A percentile compares a stretch with the other conserved stretches of the same genome.
Conservation (phyloP, 53 echinoderm and acorn worm species). For the Astropecten irregularis region DNA sequence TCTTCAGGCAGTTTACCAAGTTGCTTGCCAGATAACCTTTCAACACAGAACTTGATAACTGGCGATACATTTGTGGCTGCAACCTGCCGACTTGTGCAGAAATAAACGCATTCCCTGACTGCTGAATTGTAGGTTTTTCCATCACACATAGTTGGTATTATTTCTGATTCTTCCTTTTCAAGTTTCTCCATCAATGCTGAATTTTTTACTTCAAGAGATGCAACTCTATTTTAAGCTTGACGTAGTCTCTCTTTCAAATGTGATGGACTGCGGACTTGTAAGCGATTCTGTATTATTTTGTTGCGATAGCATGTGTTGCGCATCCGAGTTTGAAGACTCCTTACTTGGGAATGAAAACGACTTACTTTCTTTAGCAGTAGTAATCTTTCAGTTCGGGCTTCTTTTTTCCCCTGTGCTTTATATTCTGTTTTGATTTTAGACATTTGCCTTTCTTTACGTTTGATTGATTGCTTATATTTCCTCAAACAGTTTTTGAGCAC, state of each 20-base stretch:
- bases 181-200: constrained; percentile 4
- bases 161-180: neutral
- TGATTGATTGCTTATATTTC: constrained; percentile 6
- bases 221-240: constrained; percentile 20
- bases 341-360: constrained; percentile 5
- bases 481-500: neutral
- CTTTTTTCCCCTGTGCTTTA: neutral
- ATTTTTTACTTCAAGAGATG: constrained; percentile 5
- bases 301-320: neutral
- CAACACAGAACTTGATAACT: constrained; percentile 24
- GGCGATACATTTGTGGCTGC: constrained; percentile 6
- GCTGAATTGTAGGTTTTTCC: constrained; percentile 7
- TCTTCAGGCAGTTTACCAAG: constrained; percentile 26
- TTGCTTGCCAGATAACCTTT: constrained; percentile 17
- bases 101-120: constrained; percentile 25
- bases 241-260: neutral
- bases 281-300: neutral
- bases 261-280: neutral
- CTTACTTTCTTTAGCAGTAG: neutral
- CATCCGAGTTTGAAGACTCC: neutral
- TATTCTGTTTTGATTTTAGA: neutral
- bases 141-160: constrained; percentile 28
- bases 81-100: constrained; percentile 19
- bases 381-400: neutral
- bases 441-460: constrained; percentile 12